phyloP scores from a whole-genome alignment of 2,888 invertebrate species.

The Saturnia japonica region DNA sequence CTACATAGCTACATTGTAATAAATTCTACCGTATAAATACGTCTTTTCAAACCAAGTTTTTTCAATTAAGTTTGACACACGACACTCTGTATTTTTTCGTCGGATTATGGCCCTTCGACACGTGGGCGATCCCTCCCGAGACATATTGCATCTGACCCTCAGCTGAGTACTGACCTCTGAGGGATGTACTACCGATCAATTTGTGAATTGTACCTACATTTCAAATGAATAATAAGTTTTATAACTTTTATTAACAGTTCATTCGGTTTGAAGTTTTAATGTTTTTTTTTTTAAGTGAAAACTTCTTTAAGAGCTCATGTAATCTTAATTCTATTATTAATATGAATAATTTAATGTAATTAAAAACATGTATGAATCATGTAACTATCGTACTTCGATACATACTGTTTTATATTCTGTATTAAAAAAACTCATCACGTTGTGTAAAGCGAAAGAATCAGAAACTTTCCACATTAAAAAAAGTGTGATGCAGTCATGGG shows the following conservation, averaged over 20 bases:
- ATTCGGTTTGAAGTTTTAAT: not conserved
- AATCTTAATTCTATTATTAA: too few relatives aligned
- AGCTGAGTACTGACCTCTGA: slow-evolving; percentile 61
- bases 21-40: slow-evolving; percentile 17
- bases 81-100: slow-evolving; percentile 61
- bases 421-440: too few relatives aligned
- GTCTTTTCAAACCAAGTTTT: slow-evolving; percentile 53
- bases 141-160: slow-evolving; percentile 68
- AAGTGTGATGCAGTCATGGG: too few relatives aligned
- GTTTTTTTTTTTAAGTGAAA: too few relatives aligned
- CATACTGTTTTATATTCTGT: too few relatives aligned
- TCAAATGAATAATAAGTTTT: not conserved
- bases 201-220: slow-evolving; percentile 40
- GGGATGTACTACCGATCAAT: slow-evolving; percentile 59
- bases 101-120: slow-evolving; percentile 75
- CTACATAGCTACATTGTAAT: not conserved
- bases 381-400: too few relatives aligned
- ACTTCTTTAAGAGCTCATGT: too few relatives aligned
- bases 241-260: not conserved
- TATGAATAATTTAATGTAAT: too few relatives aligned
- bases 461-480: too few relatives aligned
- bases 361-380: too few relatives aligned
- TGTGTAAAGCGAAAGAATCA: too few relatives aligned
- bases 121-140: slow-evolving; percentile 62
- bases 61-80: slow-evolving; percentile 70